Conservation (phyloP, 2,113 vertebrate species). For the Numida meleagris region DNA sequence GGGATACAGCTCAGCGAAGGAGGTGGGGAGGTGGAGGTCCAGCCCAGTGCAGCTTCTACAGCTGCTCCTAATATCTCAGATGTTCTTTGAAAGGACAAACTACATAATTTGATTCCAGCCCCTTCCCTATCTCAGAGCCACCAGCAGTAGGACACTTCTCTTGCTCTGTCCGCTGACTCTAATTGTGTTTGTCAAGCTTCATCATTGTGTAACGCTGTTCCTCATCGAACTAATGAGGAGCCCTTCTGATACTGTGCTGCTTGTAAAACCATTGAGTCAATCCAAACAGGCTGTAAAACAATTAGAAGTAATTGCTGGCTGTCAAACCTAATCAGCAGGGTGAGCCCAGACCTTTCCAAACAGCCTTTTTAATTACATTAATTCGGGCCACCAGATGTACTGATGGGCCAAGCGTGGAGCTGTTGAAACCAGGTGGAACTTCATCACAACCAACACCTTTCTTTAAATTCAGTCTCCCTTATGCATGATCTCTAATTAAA, state of each 20-base stretch:
- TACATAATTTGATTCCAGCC: not conserved
- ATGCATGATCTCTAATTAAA: not conserved
- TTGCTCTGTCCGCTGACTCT: not conserved
- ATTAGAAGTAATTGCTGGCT: constrained; percentile 58
- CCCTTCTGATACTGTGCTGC: not conserved
- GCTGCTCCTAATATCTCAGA: not conserved
- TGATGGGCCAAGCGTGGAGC: not conserved
- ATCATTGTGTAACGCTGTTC: not conserved
- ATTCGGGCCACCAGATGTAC: rapidly evolving
- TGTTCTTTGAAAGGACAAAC: not conserved
- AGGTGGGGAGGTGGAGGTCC: not conserved
- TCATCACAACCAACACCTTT: not conserved
- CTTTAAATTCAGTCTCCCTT: not conserved
- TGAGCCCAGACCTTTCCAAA: not conserved
- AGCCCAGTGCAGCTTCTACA: not conserved
- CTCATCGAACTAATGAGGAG: constrained; percentile 35
- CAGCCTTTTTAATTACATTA: not conserved
- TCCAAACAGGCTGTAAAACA: constrained; percentile 56
- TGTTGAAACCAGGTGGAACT: not conserved
- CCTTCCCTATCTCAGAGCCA: not conserved
- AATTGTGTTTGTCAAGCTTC: constrained; percentile 31
- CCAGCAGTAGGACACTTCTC: not conserved
- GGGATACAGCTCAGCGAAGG: not conserved
- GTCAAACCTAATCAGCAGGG: constrained; percentile 43
- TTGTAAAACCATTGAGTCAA: constrained; percentile 52